Evolutionary conservation across 1,140 invertebrate species (phyloP).

Genomic region (Centruroides vittatus): DNA sequence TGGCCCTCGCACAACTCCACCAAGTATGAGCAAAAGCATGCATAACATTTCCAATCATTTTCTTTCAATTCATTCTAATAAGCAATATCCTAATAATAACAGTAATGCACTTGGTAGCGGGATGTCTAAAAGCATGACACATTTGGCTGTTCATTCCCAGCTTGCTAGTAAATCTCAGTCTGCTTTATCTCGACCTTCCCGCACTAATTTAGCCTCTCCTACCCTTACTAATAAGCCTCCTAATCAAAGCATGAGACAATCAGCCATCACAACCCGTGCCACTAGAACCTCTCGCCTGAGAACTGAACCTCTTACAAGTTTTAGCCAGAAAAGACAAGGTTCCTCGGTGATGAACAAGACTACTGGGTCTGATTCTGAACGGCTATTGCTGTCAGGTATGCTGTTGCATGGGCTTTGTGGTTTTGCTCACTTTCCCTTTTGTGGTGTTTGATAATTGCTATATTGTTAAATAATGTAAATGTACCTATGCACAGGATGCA

Average conservation of each 20-base stretch:
- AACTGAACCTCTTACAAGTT: slow-evolving; percentile 1
- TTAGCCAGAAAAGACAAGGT: neutral
- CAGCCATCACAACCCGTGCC: slow-evolving; percentile 4
- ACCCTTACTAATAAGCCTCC: neutral
- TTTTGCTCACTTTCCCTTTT: slow-evolving; percentile 1
- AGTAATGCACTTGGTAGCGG: neutral
- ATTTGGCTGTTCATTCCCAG: slow-evolving; percentile 1
- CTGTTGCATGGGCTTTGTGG: slow-evolving; percentile 6
- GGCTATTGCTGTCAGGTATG: slow-evolving; percentile 9
- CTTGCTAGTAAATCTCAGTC: neutral
- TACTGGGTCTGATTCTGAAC: neutral
- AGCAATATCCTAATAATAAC: neutral
- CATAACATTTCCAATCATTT: slow-evolving; percentile 8
- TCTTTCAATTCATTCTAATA: neutral
- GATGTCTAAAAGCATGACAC: slow-evolving; percentile 11
- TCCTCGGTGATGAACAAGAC: slow-evolving; percentile 10
- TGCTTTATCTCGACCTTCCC: neutral
- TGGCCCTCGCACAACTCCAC: slow-evolving; percentile 8
- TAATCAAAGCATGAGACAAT: slow-evolving; percentile 6
- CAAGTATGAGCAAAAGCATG: slow-evolving; percentile 17
- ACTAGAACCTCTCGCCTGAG: slow-evolving; percentile 10
- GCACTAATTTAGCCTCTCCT: neutral
- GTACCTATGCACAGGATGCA: too few species aligned
- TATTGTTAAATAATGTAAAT: too few species aligned
- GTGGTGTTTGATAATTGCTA: neutral